Percentiles rank a stretch among this genome's conserved stretches.
phyloP scores from a whole-genome alignment of 2,797 vertebrate species.

The Remorina albescens region DNA sequence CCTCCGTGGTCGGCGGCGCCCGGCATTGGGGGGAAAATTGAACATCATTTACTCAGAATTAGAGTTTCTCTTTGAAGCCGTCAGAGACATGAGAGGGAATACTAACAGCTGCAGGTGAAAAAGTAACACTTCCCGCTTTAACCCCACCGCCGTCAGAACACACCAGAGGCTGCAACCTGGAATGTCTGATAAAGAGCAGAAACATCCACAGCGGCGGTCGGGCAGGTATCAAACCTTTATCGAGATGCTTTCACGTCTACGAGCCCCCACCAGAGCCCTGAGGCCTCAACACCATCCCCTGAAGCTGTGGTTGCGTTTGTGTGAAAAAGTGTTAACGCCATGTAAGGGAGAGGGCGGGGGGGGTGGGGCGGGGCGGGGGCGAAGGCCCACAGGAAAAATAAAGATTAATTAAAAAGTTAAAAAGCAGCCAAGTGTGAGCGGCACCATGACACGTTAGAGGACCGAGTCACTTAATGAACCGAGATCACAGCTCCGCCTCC shows the following conservation, averaged over 20 bases:
- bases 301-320: constrained; percentile 26
- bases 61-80: constrained; percentile 65
- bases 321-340: constrained; percentile 62
- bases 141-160: constrained; percentile 46
- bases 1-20: constrained; percentile 24
- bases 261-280: no score
- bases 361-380: neutral
- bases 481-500: constrained; percentile 64
- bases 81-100: constrained; percentile 52
- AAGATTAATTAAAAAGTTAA: constrained; percentile 79
- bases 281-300: constrained; percentile 25
- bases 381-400: constrained; percentile 39
- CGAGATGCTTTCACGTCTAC: neutral
- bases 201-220: constrained; percentile 6
- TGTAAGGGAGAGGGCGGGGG: neutral
- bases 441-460: constrained; percentile 60
- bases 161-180: constrained; percentile 12
- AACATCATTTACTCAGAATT: constrained; percentile 65
- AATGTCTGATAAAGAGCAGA: constrained; percentile 29
- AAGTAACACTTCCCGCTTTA: constrained; percentile 50
- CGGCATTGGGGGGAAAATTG: constrained; percentile 33
- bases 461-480: constrained; percentile 70
- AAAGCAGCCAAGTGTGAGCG: constrained; percentile 53
- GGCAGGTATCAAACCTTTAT: constrained; percentile 31
- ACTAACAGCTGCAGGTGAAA: constrained; percentile 47